Base-by-base conservation (phyloP, 1,140 invertebrate species). In the Pseudomyrmex gracilis region DNA sequence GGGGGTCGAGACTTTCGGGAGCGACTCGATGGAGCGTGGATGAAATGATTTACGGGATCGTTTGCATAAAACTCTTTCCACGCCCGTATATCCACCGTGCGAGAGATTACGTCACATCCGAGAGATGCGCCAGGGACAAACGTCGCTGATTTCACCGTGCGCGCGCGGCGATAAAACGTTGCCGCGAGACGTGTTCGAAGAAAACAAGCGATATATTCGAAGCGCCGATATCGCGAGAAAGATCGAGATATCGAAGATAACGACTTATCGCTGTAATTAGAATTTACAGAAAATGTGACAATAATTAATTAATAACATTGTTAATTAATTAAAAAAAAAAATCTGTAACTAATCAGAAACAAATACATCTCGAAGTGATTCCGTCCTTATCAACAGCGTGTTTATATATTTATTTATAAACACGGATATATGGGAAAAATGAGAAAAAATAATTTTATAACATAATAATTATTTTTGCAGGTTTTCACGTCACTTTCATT, bases 41-140 rank as follows among this genome's bases (percentile, higher is more conserved):
- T 74, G 70, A 82, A 74, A 74, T 82, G 68, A 82, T 74, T 74
- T 82, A 82, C 57, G 60, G 22, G 57, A 73, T 82, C 78, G 49
- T 74, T 82, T 82, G 68, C 78, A 82, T 82, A 74, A 73, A 74
- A 82, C 10, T 82, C 34, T 34, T 34, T 34, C 70, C 57, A 82
- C 58, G 45, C 57, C 57, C 78, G 70, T 74, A 74, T 58, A 74
- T 74, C 49, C 47, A 74, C 47, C 13, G 34, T 34, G 47, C 20
- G 24, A 3, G 55, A 47, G 76, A 82, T 82, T 82, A 74, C 76
- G 66, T 82, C 70, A 73, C 9, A 74, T 82, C 68, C 47, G 70
- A 82, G 60, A 82, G 70, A 82, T 64, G 78, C 58, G 60, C 58
- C 70, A 45, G 57, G 24, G 55, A 51, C 53, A 51, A 34, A 58